Conservation (phyloP, 35 echinoderm and acorn worm species). For the Anneissia japonica region DNA sequence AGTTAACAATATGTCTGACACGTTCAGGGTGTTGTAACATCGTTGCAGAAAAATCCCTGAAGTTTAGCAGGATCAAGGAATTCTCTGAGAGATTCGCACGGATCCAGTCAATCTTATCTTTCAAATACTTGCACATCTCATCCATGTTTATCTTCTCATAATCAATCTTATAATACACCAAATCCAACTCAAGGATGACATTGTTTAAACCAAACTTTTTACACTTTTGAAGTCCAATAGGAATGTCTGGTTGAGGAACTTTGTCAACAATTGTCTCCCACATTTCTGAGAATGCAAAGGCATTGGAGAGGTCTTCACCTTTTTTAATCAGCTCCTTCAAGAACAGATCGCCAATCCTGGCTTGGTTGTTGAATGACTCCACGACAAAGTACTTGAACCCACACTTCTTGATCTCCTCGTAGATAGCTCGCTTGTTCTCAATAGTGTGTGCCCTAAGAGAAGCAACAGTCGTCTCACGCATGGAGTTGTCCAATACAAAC, state of each 20-base stretch:
- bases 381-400: slow-evolving; percentile 42
- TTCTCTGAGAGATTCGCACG: slow-evolving; percentile 9
- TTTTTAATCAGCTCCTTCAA: slow-evolving; percentile 22
- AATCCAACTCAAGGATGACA: slow-evolving; percentile 34
- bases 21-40: not conserved
- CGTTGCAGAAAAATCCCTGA: not conserved
- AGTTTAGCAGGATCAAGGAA: not conserved
- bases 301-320: slow-evolving; percentile 16
- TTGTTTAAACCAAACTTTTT: slow-evolving; percentile 17
- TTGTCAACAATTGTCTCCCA: not conserved
- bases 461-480: not conserved
- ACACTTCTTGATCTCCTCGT: slow-evolving; percentile 26
- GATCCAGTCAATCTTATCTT: slow-evolving; percentile 29
- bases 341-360: slow-evolving; percentile 34
- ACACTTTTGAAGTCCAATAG: slow-evolving; percentile 7
- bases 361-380: slow-evolving; percentile 30
- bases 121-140: not conserved
- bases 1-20: not conserved
- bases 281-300: slow-evolving; percentile 41
- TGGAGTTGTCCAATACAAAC: slow-evolving; percentile 25
- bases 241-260: not conserved
- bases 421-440: slow-evolving; percentile 30
- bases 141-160: slow-evolving; percentile 30
- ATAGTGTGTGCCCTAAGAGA: slow-evolving; percentile 22
- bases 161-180: slow-evolving; percentile 22